A percentile compares a stretch with the other conserved stretches of the same genome.
These are phyloP conservation scores for Rhabdomys pumilio DNA, from an alignment of 2,797 vertebrate genomes.

Conservation along the genomic window DNA sequence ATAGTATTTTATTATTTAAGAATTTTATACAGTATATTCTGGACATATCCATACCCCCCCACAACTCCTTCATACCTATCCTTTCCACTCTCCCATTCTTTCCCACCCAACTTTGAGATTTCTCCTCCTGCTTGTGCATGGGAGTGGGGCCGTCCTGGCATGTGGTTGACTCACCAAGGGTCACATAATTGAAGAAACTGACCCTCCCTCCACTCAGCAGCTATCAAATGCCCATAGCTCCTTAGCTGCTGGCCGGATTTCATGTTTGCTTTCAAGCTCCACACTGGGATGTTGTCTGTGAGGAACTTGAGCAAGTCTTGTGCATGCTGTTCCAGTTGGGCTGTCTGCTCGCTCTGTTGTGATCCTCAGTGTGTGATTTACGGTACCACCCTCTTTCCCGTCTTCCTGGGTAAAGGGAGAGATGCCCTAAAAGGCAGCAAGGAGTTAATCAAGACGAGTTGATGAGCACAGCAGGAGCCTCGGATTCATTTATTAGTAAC, in stretches of 20 bases:
- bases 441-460: slow-evolving; percentile 4
- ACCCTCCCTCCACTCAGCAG: background rate
- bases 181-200: background rate
- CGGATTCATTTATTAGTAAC: background rate
- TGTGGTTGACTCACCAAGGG: background rate
- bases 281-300: background rate
- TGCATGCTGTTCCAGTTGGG: too few species aligned
- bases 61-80: background rate
- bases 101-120: background rate
- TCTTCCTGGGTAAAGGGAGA: background rate
- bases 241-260: too few species aligned
- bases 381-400: background rate
- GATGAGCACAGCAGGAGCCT: background rate
- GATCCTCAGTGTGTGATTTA: background rate
- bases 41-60: background rate
- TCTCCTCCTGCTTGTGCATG: background rate
- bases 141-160: too few species aligned
- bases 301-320: background rate
- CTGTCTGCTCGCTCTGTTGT: background rate
- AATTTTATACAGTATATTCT: background rate
- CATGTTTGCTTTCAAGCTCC: background rate
- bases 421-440: background rate
- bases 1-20: background rate
- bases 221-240: too few species aligned
- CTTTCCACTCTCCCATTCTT: background rate